Percentiles rank a stretch among this genome's conserved stretches.
Evolutionary conservation across 2,113 vertebrate genomes (phyloP).

Genomic region (Chiloscyllium plagiosum): DNA sequence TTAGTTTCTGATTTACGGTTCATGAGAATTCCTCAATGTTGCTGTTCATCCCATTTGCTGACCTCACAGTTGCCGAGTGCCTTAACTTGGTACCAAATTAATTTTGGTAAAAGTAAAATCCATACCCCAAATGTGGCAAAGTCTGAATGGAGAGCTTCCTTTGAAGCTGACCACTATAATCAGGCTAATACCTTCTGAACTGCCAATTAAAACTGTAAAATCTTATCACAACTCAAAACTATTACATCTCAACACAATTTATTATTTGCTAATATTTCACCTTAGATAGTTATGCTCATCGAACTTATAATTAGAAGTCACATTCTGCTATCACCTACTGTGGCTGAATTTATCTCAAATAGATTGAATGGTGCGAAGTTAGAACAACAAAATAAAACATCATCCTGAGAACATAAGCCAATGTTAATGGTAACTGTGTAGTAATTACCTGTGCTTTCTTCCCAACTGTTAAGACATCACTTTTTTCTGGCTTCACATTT

Average conservation of each 20-base stretch:
- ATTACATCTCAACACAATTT: not conserved
- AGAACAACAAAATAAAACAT: not conserved
- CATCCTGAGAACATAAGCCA: not conserved
- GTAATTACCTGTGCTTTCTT: not conserved
- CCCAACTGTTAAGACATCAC: not conserved
- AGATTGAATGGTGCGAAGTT: not conserved
- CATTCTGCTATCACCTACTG: not conserved
- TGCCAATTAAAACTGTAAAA: not conserved
- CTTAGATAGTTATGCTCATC: not conserved
- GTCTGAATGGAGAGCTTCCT: no score
- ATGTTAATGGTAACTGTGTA: not conserved
- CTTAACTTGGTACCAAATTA: no score
- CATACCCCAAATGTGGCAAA: no score
- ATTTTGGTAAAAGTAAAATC: no score
- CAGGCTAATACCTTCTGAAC: not conserved
- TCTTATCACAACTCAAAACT: no score
- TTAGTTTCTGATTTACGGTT: no score
- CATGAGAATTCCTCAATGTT: no score
- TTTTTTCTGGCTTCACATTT: not conserved
- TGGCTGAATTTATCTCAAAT: not conserved
- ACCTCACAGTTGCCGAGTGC: no score
- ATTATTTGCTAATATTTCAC: not conserved
- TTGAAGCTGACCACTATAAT: no score
- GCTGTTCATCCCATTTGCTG: no score
- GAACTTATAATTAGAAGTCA: not conserved